Conservation (phyloP, 2,888 invertebrate species). For the Meghimatium bilineatum region DNA sequence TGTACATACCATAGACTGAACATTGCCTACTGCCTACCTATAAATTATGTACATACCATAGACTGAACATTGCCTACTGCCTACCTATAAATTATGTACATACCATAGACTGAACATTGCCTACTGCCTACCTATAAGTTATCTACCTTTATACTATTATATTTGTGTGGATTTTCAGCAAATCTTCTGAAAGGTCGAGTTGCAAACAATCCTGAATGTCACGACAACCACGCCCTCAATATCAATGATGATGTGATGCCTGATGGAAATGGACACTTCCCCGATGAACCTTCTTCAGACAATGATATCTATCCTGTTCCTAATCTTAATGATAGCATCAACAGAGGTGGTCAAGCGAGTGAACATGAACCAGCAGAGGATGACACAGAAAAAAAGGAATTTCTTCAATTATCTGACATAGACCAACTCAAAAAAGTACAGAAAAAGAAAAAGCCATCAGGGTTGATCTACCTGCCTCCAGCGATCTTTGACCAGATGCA, state of each 20-base stretch:
- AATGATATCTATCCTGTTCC: slow-evolving; percentile 17
- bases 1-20: no score
- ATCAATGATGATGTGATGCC: background rate
- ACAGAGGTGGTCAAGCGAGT: slow-evolving; percentile 3
- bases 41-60: no score
- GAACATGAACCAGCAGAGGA: background rate
- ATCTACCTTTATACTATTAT: background rate
- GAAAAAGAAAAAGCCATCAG: slow-evolving; percentile 26
- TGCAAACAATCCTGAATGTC: background rate
- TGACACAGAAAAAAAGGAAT: background rate
- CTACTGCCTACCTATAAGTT: background rate
- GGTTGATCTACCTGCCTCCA: slow-evolving; percentile 46
- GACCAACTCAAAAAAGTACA: background rate
- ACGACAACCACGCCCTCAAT: background rate
- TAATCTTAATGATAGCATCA: background rate
- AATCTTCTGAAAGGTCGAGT: background rate
- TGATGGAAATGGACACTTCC: background rate
- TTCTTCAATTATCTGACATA: background rate
- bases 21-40: no score
- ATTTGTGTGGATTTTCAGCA: slow-evolving; percentile 12
- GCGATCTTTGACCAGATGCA: slow-evolving; percentile 49
- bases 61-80: no score
- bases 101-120: no score
- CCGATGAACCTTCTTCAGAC: background rate
- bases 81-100: no score